Conservation (phyloP, 2,888 invertebrate species). For the Sclerodermus sp. region DNA sequence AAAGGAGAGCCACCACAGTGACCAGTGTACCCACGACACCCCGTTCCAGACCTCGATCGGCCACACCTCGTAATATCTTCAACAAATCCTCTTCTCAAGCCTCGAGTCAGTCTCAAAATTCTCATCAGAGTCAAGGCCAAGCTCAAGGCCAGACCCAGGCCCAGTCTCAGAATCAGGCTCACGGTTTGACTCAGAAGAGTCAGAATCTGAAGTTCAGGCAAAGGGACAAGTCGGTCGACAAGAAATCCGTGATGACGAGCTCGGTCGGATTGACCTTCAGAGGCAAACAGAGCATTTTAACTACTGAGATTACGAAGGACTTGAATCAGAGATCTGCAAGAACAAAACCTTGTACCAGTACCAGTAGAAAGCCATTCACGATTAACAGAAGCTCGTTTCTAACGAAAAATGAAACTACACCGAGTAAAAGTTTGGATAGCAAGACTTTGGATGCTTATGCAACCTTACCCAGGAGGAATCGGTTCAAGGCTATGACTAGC, state of each 20-base stretch:
- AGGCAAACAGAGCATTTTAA: constrained; percentile 20
- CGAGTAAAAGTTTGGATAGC: constrained; percentile 49
- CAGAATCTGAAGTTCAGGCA: no score
- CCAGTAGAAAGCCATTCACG: neutral
- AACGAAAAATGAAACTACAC: constrained; percentile 41
- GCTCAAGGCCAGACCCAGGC: no score
- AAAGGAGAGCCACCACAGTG: constrained; percentile 64
- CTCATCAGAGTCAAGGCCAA: no score
- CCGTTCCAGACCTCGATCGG: constrained; percentile 61
- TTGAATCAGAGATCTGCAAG: constrained; percentile 40
- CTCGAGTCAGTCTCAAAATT: no score
- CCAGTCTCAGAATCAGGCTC: no score
- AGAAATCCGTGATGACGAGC: no score
- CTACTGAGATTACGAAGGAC: constrained; percentile 52
- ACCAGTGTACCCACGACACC: constrained; percentile 52
- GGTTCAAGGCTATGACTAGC: constrained; percentile 41
- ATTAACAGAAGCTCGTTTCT: neutral
- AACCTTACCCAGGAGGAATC: constrained; percentile 74
- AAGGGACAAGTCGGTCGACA: no score
- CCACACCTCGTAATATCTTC: constrained; percentile 49
- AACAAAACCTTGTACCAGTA: constrained; percentile 4
- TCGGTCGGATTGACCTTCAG: no score
- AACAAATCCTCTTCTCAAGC: constrained; percentile 53
- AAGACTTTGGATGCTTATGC: constrained; percentile 73
- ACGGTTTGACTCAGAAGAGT: no score